Evolutionary conservation across 2,797 vertebrate species (phyloP).

Genomic region (Coluber constrictor): DNA sequence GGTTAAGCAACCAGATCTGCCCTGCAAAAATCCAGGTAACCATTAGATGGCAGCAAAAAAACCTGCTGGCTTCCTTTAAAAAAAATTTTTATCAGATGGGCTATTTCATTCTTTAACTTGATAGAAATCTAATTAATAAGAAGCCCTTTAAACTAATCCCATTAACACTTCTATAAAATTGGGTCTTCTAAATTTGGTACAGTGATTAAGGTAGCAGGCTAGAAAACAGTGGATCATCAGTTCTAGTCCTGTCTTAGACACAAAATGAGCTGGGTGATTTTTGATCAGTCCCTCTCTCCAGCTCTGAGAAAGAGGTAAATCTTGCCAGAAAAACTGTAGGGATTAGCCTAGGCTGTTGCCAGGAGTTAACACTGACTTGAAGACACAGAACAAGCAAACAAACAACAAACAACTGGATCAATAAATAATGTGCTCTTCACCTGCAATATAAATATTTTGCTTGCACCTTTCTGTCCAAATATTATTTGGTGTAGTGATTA

Average conservation of each 20-base stretch:
- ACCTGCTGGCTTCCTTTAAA: neutral
- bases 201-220: neutral
- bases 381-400: neutral
- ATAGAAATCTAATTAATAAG: neutral
- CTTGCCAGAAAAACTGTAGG: neutral
- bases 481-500: neutral
- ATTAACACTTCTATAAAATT: neutral
- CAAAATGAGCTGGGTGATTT: neutral
- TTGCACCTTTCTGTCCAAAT: neutral
- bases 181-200: neutral
- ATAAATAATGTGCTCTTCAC: neutral
- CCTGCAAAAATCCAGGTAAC: neutral
- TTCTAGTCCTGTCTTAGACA: neutral
- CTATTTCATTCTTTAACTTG: neutral
- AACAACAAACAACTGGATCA: neutral
- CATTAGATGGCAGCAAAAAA: neutral
- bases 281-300: neutral
- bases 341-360: neutral
- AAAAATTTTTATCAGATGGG: neutral
- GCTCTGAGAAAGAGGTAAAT: neutral
- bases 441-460: neutral
- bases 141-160: neutral
- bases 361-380: neutral
- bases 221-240: neutral
- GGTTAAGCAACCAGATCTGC: neutral